phyloP scores from a whole-genome alignment of 2,113 vertebrate genomes.

The Gallinago paraguaiae region DNA sequence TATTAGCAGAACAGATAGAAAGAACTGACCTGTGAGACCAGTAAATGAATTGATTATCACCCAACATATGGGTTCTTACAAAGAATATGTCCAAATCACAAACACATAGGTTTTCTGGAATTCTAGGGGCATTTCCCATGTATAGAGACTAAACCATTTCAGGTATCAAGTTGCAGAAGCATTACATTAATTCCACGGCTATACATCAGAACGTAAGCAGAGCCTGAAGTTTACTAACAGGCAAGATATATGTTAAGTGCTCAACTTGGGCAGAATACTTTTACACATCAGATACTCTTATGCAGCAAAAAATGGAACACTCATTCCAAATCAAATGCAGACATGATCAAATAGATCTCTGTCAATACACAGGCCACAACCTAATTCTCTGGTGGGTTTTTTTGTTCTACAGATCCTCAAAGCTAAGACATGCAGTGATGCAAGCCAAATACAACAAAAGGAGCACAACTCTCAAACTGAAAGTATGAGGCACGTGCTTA shows the following conservation, averaged over 20 bases:
- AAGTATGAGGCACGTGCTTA: not conserved
- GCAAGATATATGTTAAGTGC: not conserved
- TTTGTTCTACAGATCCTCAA: not conserved
- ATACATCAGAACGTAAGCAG: not conserved
- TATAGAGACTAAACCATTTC: not conserved
- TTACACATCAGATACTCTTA: not conserved
- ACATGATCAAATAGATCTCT: not conserved
- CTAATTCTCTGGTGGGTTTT: rapidly evolving
- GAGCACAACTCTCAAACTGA: not conserved
- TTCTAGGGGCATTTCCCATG: not conserved
- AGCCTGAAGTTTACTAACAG: not conserved
- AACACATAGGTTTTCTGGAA: not conserved
- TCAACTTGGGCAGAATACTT: not conserved
- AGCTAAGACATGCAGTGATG: not conserved
- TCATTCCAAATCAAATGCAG: not conserved
- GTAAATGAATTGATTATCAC: not conserved
- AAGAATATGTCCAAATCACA: not conserved
- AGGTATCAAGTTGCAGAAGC: not conserved
- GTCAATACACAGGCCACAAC: not conserved
- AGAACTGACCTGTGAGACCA: not conserved
- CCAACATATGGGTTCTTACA: rapidly evolving
- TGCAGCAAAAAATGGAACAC: not conserved
- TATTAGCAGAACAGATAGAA: not conserved
- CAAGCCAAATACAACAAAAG: conserved; percentile 7
- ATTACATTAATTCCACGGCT: not conserved